A percentile compares a stretch with the other conserved stretches of the same genome.
Evolutionary conservation across 2,113 vertebrate species (phyloP).

Genomic region (Ameiurus melas): DNA sequence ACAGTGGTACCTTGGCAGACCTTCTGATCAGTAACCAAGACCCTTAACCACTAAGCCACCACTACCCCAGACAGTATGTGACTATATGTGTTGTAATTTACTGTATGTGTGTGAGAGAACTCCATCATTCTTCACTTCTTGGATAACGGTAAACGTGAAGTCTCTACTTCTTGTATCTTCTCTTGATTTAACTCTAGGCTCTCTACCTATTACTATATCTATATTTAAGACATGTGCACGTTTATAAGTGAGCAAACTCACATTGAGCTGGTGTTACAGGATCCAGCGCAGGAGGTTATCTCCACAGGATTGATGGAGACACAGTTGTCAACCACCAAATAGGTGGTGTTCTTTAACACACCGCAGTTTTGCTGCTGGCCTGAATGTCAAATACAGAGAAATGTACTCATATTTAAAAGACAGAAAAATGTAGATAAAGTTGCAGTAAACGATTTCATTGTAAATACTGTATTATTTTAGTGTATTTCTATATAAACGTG

Average conservation of each 20-base stretch:
- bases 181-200: not conserved
- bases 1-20: too few relatives aligned
- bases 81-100: not conserved
- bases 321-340: conserved; percentile 70
- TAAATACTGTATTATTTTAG: not conserved
- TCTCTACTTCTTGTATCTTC: not conserved
- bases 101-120: conserved; percentile 4
- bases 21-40: too few relatives aligned
- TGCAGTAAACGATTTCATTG: not conserved
- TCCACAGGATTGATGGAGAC: conserved; percentile 66
- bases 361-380: conserved; percentile 69
- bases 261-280: conserved; percentile 78
- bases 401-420: not conserved
- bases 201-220: not conserved
- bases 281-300: conserved; percentile 78
- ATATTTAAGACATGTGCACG: not conserved
- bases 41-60: too few relatives aligned
- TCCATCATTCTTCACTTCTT: not conserved
- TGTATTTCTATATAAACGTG: not conserved
- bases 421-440: not conserved
- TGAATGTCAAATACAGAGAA: conserved; percentile 48
- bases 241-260: conserved; percentile 67
- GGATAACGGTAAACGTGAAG: not conserved
- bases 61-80: not conserved
- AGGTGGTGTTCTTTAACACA: conserved; percentile 59